Base-by-base conservation (phyloP, 1,140 invertebrate species). In the Drosophila pandora region DNA sequence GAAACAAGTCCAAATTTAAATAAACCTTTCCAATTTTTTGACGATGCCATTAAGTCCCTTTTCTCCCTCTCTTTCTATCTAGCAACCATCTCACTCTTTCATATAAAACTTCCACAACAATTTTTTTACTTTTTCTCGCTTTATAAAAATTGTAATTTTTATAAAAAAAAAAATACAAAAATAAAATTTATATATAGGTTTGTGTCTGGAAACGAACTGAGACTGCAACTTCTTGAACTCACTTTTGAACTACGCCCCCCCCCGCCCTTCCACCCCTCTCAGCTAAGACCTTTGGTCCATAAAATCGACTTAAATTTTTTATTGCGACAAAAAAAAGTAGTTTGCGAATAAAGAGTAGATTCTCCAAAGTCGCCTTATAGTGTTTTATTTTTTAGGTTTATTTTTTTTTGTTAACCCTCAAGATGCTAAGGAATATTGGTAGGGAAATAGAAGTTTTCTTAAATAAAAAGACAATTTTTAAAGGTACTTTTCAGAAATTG, bases 1-100 rank as follows among this genome's bases (percentile, higher is more conserved):
- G 82, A 85, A 85, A 85, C 82, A 85, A 85, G 82, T 87, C 88
- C 75, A 87, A 87, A 87, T 87, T 88, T 88, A 87, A 87, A 87
- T 87, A 88, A 87, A 87, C 82, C 83, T 87, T 78, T 80, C 70
- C 74, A 88, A 69, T 69, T 88, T 88, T 87, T 88, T 88, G 82
- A 88, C 70, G 82, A 80, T 75, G 60, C 71, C 76, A 74, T 74
- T 74, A 63, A 25, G 47, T 55, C 47, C n/a, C 7, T 7, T 13
- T 8, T 13, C 3, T 12, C 43, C 9, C 45, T n/a, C 37, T 39
- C 28, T 10, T 7, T 5, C 28, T n/a, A 28, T 1, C 10, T 21
- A 3, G 2, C 21, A 23, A 21, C 41, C 13, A 13, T 13, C 41
- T 43, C 17, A 9, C 13, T 43, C 41, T 43, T 13, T 13, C 41